Conservation (phyloP, 1,140 invertebrate genomes). For the Temnothorax curvispinosus region DNA sequence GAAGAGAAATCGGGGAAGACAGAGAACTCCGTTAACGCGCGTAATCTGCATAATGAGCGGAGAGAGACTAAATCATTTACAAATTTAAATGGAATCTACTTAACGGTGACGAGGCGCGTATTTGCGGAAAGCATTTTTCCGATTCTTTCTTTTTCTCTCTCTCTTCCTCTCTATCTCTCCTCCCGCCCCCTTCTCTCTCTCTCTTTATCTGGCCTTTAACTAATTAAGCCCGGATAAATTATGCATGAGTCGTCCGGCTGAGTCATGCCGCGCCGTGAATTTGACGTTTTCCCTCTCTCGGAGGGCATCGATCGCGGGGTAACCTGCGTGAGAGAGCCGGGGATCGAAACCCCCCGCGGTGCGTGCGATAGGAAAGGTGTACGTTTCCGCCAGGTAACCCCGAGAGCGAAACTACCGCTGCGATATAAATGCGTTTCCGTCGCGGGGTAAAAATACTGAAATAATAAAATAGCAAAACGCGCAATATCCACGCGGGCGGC, state of each 20-base stretch:
- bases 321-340: conserved; percentile 7
- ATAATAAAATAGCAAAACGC: conserved; percentile 36
- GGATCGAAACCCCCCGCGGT: conserved; percentile 16
- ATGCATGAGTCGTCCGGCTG: conserved; percentile 63
- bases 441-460: background rate
- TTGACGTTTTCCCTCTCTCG: conserved; percentile 46
- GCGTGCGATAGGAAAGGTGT: conserved; percentile 25
- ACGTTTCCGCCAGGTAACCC: conserved; percentile 33
- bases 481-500: background rate
- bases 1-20: conserved; percentile 24
- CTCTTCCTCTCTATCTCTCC: background rate
- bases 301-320: conserved; percentile 25
- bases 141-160: background rate
- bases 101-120: background rate
- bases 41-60: conserved; percentile 6
- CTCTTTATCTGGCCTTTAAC: background rate
- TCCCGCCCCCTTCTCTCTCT: background rate
- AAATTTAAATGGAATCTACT: conserved; percentile 42
- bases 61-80: conserved; percentile 35
- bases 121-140: conserved; percentile 49
- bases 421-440: conserved; percentile 52
- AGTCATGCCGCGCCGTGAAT: conserved; percentile 46
- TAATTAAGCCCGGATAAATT: conserved; percentile 67
- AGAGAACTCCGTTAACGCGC: background rate
- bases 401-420: conserved; percentile 39